Conservation (phyloP, 2,797 vertebrate genomes). For the Pseudochaenichthys georgianus region DNA sequence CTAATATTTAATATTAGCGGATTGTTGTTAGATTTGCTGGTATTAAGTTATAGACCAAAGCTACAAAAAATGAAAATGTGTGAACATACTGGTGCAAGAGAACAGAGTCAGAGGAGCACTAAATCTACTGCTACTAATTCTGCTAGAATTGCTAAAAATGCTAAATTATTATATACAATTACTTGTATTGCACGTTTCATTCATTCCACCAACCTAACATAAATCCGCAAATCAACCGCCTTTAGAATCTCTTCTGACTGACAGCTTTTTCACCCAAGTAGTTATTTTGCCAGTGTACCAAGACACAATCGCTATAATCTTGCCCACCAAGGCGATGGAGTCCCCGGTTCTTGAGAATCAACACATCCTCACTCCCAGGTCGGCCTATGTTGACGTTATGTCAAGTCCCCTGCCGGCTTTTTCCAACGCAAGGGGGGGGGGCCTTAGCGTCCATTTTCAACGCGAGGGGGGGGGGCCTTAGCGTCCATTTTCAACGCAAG, state of each 20-base stretch:
- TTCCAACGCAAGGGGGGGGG: too few species aligned
- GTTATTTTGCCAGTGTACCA: slow-evolving; percentile 39
- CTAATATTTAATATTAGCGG: neutral
- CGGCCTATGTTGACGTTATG: too few species aligned
- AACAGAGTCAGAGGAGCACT: too few species aligned
- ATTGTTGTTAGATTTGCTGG: too few species aligned
- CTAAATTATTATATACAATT: neutral
- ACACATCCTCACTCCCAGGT: too few species aligned
- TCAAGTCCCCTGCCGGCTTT: too few species aligned
- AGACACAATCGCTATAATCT: slow-evolving; percentile 60
- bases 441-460: too few species aligned
- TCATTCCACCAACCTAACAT: neutral
- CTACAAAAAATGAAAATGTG: too few species aligned
- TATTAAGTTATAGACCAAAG: too few species aligned
- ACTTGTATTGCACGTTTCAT: neutral
- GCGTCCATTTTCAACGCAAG: too few species aligned
- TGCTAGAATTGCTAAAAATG: neutral
- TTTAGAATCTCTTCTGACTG: slow-evolving; percentile 17
- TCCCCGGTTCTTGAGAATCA: slow-evolving; percentile 59
- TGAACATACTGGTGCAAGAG: too few species aligned
- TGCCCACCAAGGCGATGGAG: slow-evolving; percentile 49
- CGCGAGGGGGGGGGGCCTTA: too few species aligned
- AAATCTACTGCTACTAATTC: neutral
- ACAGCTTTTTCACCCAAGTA: slow-evolving; percentile 5
- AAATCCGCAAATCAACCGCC: neutral